Conservation (phyloP, 1,140 invertebrate species). For the Metaphire vulgaris region DNA sequence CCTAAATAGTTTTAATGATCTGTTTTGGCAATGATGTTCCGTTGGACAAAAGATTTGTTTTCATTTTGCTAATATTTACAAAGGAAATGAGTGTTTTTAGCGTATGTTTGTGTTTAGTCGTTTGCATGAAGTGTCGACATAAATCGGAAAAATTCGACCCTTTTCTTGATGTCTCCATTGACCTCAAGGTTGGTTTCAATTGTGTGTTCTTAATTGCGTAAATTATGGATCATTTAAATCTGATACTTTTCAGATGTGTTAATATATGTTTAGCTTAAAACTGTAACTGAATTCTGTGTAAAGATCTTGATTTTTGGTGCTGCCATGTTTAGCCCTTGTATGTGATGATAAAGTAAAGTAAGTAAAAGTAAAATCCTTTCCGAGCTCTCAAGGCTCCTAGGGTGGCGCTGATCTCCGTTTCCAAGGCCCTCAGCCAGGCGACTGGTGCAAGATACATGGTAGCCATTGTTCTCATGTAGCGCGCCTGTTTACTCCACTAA, state of each 20-base stretch:
- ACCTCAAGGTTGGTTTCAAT: conserved; percentile 60
- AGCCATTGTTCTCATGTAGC: no score
- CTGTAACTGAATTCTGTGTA: background rate
- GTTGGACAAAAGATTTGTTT: background rate
- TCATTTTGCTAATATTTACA: background rate
- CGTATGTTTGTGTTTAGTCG: conserved; percentile 56
- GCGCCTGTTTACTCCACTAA: no score
- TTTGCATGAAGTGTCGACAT: conserved; percentile 50
- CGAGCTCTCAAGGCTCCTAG: no score
- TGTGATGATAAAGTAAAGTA: no score
- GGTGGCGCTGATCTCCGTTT: no score
- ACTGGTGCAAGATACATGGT: no score
- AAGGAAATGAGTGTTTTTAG: background rate
- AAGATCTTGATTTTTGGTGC: background rate
- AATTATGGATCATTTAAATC: background rate
- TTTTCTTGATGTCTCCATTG: conserved; percentile 73
- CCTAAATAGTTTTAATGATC: no score
- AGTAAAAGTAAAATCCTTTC: no score
- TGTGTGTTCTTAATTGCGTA: background rate
- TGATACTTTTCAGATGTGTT: background rate
- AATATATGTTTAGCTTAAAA: background rate
- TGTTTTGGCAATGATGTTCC: background rate
- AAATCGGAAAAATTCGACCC: conserved; percentile 55
- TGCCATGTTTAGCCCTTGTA: no score
- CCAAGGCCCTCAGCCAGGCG: no score